Base-by-base conservation (phyloP, 37 sponge, comb jelly and placozoan genomes). In the Eunapius fragilis region DNA sequence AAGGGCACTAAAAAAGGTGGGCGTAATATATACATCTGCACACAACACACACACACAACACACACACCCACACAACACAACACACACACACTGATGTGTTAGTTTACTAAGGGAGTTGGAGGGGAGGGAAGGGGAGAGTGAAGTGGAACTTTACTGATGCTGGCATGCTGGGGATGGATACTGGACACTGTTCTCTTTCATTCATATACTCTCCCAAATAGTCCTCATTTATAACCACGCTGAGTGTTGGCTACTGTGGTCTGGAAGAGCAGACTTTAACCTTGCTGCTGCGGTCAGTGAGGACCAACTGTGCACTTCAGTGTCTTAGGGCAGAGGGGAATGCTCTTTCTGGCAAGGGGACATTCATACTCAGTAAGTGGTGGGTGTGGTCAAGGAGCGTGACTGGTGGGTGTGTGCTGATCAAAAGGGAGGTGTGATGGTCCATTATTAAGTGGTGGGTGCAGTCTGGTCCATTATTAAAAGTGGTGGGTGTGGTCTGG, bases 291-390 rank as follows among this genome's bases (percentile, higher is more conserved):
- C 75, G 97, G 4, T 85, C 95, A 10, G 87, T 96, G 10, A 67
- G 97, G 35, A 95, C 97, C 37, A 94, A 96, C 85, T 96, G 97
- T 90, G 72, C 75, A 17, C 91, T 96, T 0, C 80, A 69, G 11
- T 83, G 87, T 0, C 90, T 96, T 11, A 90, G 87, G 34, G 31
- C 94, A 50, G 91, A 90, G 69, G 95, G 97, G 28, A 94, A 94
- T 74, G 82, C 84, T 35, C 88, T 96, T 13, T 45, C 97, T 3
- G 97, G 97, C 10, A 91, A 94, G 71, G 93, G 93, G 33, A 88
- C 87, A 7, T 89, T 96, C 47, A 96, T 96, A 38, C 72, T 96
- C 17, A 91, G 96, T 96, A 74, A 93, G n/a, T n/a, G n/a, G n/a
- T n/a, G n/a, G n/a, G n/a, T n/a, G n/a, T n/a, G n/a, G n/a, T n/a